phyloP scores from a whole-genome alignment of 1,140 invertebrate genomes.

The Dermatophagoides farinae region DNA sequence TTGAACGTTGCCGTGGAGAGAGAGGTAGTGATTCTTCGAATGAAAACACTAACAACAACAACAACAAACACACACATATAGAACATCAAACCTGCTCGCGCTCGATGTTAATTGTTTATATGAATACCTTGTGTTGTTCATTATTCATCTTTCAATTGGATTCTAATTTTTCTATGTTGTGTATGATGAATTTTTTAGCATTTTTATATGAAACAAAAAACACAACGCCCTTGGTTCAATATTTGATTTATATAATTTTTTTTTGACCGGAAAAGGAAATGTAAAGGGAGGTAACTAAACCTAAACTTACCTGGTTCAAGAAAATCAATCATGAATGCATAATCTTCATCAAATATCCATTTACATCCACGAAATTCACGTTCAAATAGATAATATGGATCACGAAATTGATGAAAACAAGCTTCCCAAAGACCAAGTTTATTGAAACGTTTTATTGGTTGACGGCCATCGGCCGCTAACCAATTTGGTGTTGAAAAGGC shows the following conservation, averaged over 20 bases:
- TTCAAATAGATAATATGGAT: constrained; percentile 19
- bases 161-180: no score
- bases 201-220: no score
- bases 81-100: no score
- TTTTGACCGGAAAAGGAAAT: no score
- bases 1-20: no score
- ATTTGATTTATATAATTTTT: background rate
- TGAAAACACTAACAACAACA: no score
- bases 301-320: constrained; percentile 20
- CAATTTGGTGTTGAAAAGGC: constrained; percentile 21
- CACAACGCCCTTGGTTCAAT: background rate
- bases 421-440: constrained; percentile 21
- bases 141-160: no score
- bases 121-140: no score
- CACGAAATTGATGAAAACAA: constrained; percentile 19
- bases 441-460: constrained; percentile 16
- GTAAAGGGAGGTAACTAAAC: background rate
- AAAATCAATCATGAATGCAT: constrained; percentile 17
- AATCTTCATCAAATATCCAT: constrained; percentile 22
- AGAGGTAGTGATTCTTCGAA: no score
- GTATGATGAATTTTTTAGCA: no score
- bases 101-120: no score
- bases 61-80: no score
- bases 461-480: constrained; percentile 17
- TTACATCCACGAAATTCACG: constrained; percentile 18